phyloP scores from a whole-genome alignment of 2,113 vertebrate species.

The Plestiodon gilberti region DNA sequence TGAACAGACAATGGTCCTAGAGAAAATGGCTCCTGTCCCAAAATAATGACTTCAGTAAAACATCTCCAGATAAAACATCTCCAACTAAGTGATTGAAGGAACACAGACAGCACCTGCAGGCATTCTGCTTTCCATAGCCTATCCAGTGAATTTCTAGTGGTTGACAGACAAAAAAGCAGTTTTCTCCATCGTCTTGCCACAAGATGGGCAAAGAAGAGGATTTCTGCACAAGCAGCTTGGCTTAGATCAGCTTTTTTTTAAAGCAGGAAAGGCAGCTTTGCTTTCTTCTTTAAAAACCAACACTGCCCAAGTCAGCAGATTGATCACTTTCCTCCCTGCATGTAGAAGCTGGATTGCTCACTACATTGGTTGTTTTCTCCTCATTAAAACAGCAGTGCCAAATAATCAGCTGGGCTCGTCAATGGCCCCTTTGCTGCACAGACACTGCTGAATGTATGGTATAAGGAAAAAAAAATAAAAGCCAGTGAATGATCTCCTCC shows the following conservation, averaged over 20 bases:
- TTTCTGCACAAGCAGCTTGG: conserved; percentile 18
- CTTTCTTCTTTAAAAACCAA: conserved; percentile 11
- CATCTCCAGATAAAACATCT: neutral
- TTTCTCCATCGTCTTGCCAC: neutral
- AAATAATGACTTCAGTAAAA: neutral
- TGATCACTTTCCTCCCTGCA: conserved; percentile 40
- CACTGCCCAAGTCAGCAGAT: neutral
- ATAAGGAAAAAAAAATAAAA: conserved; percentile 7
- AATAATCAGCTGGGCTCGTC: conserved; percentile 56
- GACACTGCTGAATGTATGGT: conserved; percentile 23
- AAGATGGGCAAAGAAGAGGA: conserved; percentile 7
- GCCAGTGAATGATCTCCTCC: neutral
- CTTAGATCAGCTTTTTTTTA: conserved; percentile 15
- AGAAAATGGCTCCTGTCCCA: neutral
- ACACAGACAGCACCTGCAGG: neutral
- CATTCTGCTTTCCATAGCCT: neutral
- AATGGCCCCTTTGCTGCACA: conserved; percentile 30
- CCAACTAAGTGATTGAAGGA: neutral
- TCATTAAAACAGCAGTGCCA: conserved; percentile 56
- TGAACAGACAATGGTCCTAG: neutral
- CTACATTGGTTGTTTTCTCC: conserved; percentile 28
- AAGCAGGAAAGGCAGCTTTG: conserved; percentile 4
- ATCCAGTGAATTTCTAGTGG: neutral
- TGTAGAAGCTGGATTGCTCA: conserved; percentile 38
- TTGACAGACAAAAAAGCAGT: neutral